Evolutionary conservation across 2,797 vertebrate genomes (phyloP).

Genomic region (Centroberyx gerrardi): DNA sequence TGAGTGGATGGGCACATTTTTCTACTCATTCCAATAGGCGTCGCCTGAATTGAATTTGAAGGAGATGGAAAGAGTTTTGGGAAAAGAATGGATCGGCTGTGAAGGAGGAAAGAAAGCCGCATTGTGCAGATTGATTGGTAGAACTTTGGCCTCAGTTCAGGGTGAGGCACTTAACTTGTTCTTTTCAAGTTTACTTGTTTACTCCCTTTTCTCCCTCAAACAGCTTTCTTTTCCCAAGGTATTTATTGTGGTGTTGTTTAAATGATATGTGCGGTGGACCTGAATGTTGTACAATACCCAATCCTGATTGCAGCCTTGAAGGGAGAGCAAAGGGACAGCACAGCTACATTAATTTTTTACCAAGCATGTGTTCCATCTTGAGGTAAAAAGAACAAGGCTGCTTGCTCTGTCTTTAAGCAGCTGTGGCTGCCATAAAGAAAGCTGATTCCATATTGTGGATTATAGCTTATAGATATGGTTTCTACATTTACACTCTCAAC

Average conservation of each 20-base stretch:
- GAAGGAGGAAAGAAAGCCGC: neutral
- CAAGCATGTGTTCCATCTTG: slow-evolving; percentile 10
- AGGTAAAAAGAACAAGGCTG: neutral
- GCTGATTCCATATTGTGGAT: neutral
- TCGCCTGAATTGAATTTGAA: neutral
- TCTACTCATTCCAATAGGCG: no score
- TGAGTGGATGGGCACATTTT: neutral
- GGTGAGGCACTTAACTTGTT: neutral
- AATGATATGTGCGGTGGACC: slow-evolving; percentile 1
- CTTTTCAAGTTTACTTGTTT: neutral
- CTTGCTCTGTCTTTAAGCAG: neutral
- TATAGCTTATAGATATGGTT: no score
- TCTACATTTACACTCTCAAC: no score
- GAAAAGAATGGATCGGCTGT: neutral
- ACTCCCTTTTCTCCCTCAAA: neutral
- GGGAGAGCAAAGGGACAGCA: slow-evolving; percentile 1
- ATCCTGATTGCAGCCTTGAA: slow-evolving; percentile 27
- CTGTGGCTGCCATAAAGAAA: slow-evolving; percentile 3
- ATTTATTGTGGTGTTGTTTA: neutral
- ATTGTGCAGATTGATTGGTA: neutral
- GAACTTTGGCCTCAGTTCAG: neutral
- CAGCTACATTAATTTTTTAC: slow-evolving; percentile 17
- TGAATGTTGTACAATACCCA: slow-evolving; percentile 8
- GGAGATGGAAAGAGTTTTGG: neutral
- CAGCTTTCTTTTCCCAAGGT: neutral